Evolutionary conservation across 2,888 invertebrate genomes (phyloP).

Genomic region (Harpagoxenus sublaevis): DNA sequence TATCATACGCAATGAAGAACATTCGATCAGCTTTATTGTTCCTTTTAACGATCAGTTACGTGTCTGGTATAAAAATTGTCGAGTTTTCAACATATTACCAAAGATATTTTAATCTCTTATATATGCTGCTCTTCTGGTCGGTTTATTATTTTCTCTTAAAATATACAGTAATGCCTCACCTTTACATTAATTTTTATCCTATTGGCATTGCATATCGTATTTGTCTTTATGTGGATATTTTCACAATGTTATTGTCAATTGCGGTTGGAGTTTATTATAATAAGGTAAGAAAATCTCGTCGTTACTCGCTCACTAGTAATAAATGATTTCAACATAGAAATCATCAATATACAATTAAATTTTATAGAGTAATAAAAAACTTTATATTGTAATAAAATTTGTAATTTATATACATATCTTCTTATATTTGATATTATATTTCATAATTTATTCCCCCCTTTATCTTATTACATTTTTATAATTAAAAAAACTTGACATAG

Average conservation of each 20-base stretch:
- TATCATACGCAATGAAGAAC: neutral
- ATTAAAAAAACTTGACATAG: neutral
- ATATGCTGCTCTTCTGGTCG: neutral
- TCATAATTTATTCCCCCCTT: neutral
- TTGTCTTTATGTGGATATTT: neutral
- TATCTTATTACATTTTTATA: neutral
- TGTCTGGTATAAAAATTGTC: neutral
- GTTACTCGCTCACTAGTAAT: neutral
- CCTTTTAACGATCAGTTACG: neutral
- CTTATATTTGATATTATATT: neutral
- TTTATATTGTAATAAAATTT: neutral
- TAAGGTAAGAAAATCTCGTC: constrained; percentile 2
- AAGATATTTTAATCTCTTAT: neutral
- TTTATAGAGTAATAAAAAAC: neutral
- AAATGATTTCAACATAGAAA: neutral
- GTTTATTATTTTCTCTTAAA: neutral
- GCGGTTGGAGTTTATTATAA: neutral
- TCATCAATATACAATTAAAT: too few species aligned
- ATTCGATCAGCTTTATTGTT: neutral
- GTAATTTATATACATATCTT: neutral
- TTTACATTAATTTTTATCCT: neutral
- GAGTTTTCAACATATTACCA: neutral
- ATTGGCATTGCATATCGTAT: neutral
- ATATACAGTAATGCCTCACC: neutral
- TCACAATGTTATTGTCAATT: neutral